Base-by-base conservation (phyloP, 2,888 invertebrate species). In the Pelosia muscerda region DNA sequence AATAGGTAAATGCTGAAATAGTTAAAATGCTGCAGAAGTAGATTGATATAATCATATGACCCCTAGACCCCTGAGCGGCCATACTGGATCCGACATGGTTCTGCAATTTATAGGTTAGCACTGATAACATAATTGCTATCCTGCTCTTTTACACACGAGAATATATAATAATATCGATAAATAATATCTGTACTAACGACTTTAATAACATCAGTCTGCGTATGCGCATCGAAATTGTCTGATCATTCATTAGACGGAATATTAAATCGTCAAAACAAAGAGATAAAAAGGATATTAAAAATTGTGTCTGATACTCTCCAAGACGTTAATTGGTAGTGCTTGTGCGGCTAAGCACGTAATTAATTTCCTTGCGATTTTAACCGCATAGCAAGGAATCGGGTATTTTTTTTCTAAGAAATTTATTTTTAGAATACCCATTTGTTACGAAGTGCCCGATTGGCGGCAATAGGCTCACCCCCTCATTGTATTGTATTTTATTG, bases 51-150 rank as follows among this genome's bases (percentile, higher is more conserved):
- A 66, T 54, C 63, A 26, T 42, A 23, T 54, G 66, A 69, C 68
- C 65, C 65, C n/a, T n/a, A 25, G 68, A 68, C 58, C 63, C 31
- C 6, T 63, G 58, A 58, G 64, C 65, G 62, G 68, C 68, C 69
- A 65, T 55, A 60, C 68, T 63, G 70, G 68, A 68, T 68, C 28
- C 54, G 25, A 63, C 63, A 38, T 34, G 63, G 42, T 63, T 63
- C 54, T 63, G 57, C 59, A 59, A 68, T 68, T 68, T 67, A 58
- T 67, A 67, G 63, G 67, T 67, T 68, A 63, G n/a, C 26, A 28
- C 54, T 59, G 63, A 68, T 63, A 63, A 59, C 57, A 10, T 54
- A 54, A 68, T 59, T 63, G 57, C 10, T 57, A 42, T 54, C 25
- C n/a, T 31, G 58, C 42, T 38, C 34, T 19, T 49, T 55, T 2